Evolutionary conservation across 2,888 invertebrate genomes (phyloP), one percentile per base, ranked within the genome.

Genomic region (Mythimna pallens): DNA sequence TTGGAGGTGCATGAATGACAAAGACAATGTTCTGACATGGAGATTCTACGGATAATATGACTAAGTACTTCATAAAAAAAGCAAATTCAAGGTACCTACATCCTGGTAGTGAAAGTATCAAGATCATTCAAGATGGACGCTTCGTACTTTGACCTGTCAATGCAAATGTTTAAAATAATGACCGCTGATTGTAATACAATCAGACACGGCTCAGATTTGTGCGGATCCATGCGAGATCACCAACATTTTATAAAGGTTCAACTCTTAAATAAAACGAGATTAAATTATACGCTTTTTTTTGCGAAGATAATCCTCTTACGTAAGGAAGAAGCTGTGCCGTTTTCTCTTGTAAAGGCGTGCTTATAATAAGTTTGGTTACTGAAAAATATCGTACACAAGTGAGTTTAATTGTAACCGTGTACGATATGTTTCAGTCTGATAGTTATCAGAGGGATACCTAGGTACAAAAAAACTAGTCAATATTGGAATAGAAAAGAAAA

Each of bases 121-220:
- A 82, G 76, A 81, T 68, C 68, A 61, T 73, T 68, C 55, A 74
- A 79, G 61, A 79, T 73, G 72, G 71, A 64, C 74, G 61, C 65
- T 55, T 69, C 70, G 85, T 84, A 88, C 89, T 89, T 89, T 89
- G 89, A 90, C 85, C 89, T 81, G 86, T 84, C 87, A 89, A 80
- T 86, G 81, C 81, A 84, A 89, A 89, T 89, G 87, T 88, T 89
- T 89, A 84, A 90, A 91, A 90, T 91, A 90, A 91, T 89, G 88
- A 89, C 85, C 86, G 79, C 87, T 89, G 92, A 92, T 89, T 89
- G 89, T 92, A 91, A 92, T 90, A 85, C 91, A 88, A 93, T 92
- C 86, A 88, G 92, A 89, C 89, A 89, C 89, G 91, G 88, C 85
- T 83, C 86, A 83, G 85, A 87, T 90, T 86, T 63, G 67, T 65